Evolutionary conservation across 92 coral and sea anemone genomes (phyloP), one percentile per base, ranked within the genome.

Genomic region (Actinernus sp.): DNA sequence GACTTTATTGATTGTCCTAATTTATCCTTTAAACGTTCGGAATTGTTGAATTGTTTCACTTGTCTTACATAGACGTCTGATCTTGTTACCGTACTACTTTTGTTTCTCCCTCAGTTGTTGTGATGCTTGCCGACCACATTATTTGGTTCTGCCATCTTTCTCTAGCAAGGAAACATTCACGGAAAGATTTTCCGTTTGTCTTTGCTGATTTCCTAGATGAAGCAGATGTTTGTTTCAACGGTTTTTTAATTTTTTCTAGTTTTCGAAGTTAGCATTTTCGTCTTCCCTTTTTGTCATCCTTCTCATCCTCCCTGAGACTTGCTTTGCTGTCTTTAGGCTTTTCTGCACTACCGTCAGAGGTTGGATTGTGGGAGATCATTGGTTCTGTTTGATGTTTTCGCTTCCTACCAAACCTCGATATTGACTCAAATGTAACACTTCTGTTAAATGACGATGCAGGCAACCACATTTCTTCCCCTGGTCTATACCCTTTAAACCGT

Each of bases 401-500:
- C 11, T 64, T 64, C 31, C 67, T 44, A 11, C 74, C 82, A 55
- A 39, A 51, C 27, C 31, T 54, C 2, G 82, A 75, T 1, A 41
- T 40, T 8, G 76, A 33, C 1, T 66, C 47, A 33, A 66, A 77
- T 4, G 21, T 39, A 1, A 78, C 25, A 0, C 48, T 44, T 49
- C 64, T 25, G 78, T 57, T 70, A 28, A 77, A 77, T 12, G 58
- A 27, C 1, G 84, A 58, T 0, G 70, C 60, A 2, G 77, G 77
- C 32, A 78, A 40, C 84, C 84, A 67, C 61, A 66, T 58, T 24
- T 67, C 84, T 17, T 77, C 76, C 22, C 67, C 63, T 0, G 76
- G 84, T 11, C 70, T 62, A 37, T 78, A 68, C 29, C 84, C 84
- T 33, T 67, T 66, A 21, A 78, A 78, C 17, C 71, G 29, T 0